phyloP scores from a whole-genome alignment of 2,888 invertebrate species.

The Drosophila buzzatii region DNA sequence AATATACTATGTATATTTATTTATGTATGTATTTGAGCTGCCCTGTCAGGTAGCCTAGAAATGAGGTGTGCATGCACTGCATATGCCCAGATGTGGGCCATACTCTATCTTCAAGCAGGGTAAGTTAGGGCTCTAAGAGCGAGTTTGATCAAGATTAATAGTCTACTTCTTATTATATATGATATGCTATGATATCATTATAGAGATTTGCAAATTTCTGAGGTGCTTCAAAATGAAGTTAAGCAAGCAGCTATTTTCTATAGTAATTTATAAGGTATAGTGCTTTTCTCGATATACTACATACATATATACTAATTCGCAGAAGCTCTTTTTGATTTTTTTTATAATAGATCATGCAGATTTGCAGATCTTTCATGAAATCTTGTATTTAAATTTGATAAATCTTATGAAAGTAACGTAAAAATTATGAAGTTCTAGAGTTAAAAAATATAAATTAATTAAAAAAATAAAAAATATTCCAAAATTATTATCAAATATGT shows the following conservation, averaged over 20 bases:
- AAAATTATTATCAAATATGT: too few relatives aligned
- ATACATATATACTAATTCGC: neutral
- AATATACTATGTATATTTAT: neutral
- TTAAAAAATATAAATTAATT: too few relatives aligned
- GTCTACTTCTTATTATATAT: neutral
- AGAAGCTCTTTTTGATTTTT: neutral
- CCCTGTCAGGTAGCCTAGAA: constrained; percentile 68
- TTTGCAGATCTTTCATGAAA: too few relatives aligned
- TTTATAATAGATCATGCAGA: too few relatives aligned
- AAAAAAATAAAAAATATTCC: too few relatives aligned
- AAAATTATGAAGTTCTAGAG: too few relatives aligned
- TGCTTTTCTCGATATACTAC: neutral
- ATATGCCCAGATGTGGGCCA: constrained; percentile 59
- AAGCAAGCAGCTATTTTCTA: neutral
- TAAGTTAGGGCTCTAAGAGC: neutral
- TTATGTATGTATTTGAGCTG: constrained; percentile 33
- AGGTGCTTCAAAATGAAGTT: neutral
- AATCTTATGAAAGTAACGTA: too few relatives aligned
- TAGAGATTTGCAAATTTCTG: neutral
- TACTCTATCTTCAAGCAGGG: constrained; percentile 22
- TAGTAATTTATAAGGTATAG: neutral
- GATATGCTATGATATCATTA: neutral
- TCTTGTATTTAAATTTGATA: too few relatives aligned
- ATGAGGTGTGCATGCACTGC: constrained; percentile 67
- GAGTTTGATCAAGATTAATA: neutral